phyloP scores from a whole-genome alignment of 1,140 invertebrate genomes.

The Nymphalis io region DNA sequence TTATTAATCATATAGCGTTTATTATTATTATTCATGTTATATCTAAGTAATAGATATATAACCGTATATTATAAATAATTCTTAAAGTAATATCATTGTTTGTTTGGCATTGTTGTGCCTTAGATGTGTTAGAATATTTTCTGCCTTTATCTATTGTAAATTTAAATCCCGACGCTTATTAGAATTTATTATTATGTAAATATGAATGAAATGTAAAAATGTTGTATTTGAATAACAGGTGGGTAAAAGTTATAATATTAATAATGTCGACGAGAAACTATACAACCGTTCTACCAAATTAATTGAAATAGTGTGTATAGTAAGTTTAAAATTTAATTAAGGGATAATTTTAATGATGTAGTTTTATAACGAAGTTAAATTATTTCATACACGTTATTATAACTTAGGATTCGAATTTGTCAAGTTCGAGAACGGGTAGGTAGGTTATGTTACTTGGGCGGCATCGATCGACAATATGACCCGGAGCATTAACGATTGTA shows the following conservation, averaged over 20 bases:
- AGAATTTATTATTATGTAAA: neutral
- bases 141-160: neutral
- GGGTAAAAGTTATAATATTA: no score
- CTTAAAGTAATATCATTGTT: neutral
- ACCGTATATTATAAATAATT: neutral
- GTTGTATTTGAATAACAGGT: no score
- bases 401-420: no score
- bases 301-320: conserved; percentile 1
- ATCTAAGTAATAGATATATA: no score
- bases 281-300: conserved; percentile 15
- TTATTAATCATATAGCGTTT: no score
- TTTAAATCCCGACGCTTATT: neutral
- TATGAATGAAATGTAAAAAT: neutral
- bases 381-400: neutral
- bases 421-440: no score
- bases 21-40: no score
- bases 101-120: conserved; percentile 2
- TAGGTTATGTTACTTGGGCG: no score
- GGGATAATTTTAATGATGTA: neutral
- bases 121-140: neutral
- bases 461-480: no score
- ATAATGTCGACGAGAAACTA: conserved; percentile 1
- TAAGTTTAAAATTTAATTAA: neutral
- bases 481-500: no score
- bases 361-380: neutral